Evolutionary conservation across 2,797 vertebrate genomes (phyloP).

Genomic region (Propithecus perrieri): DNA sequence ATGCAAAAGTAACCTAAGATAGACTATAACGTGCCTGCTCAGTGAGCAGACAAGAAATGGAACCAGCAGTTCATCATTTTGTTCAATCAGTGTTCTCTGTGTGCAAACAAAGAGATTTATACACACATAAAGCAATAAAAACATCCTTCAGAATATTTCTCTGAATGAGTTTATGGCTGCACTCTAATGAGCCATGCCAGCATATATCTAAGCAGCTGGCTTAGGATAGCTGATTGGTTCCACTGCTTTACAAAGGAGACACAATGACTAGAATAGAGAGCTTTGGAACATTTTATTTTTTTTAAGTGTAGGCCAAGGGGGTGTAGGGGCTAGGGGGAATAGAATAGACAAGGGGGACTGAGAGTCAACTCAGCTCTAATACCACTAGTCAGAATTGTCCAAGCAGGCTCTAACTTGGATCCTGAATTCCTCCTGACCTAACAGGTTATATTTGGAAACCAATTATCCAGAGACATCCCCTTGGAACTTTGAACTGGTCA

Average conservation of each 20-base stretch:
- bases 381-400: conserved; percentile 18
- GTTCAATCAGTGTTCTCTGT: conserved; percentile 65
- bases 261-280: conserved; percentile 65
- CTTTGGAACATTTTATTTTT: conserved; percentile 62
- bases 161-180: conserved; percentile 51
- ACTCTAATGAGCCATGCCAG: conserved; percentile 55
- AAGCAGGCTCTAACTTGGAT: conserved; percentile 45
- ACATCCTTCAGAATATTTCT: conserved; percentile 66
- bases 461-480: conserved; percentile 10
- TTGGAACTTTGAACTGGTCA: conserved; percentile 8
- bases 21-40: conserved; percentile 56
- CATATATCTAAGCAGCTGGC: conserved; percentile 53
- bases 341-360: background rate
- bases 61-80: conserved; percentile 55
- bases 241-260: conserved; percentile 72
- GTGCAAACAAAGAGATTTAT: conserved; percentile 75
- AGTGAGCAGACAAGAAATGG: conserved; percentile 45
- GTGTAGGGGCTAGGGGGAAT: background rate
- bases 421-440: conserved; percentile 55
- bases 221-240: conserved; percentile 75
- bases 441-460: conserved; percentile 50
- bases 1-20: background rate
- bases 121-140: conserved; percentile 78
- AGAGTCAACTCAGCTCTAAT: background rate
- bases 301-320: background rate